A percentile compares a stretch with the other conserved stretches of the same genome.
These are phyloP conservation scores for Ctenodactylus gundi DNA, from an alignment of 2,113 vertebrate genomes.

Conservation along the genomic window DNA sequence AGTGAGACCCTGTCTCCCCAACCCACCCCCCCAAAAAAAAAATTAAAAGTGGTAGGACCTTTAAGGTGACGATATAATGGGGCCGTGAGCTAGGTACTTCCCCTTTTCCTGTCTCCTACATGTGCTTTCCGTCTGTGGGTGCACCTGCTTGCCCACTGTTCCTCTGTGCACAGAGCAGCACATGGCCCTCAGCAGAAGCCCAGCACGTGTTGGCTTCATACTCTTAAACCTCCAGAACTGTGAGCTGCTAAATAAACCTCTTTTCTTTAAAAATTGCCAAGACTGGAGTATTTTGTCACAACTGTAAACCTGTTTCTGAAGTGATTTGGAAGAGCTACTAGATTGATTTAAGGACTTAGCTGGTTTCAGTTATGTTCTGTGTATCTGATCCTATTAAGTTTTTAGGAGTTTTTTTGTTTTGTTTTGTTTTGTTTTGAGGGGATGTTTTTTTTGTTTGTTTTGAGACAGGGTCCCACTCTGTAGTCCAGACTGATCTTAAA, in stretches of 20 bases:
- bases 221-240: background rate
- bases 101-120: no score
- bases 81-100: background rate
- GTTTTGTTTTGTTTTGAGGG: background rate
- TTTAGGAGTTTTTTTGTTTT: background rate
- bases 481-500: no score
- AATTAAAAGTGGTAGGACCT: background rate
- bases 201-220: background rate
- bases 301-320: background rate
- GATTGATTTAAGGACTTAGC: background rate
- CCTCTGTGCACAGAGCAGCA: background rate
- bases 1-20: no score
- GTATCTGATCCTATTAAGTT: background rate
- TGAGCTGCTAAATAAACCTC: background rate
- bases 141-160: background rate
- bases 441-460: no score
- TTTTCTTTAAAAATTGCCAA: background rate
- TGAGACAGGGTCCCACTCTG: no score
- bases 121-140: background rate
- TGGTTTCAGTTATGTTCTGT: background rate
- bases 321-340: background rate
- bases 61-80: no score
- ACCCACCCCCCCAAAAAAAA: no score
- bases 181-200: background rate
- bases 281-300: background rate